phyloP scores from a whole-genome alignment of 37 sponge, comb jelly and placozoan species.

The Dysidea cf. avara region DNA sequence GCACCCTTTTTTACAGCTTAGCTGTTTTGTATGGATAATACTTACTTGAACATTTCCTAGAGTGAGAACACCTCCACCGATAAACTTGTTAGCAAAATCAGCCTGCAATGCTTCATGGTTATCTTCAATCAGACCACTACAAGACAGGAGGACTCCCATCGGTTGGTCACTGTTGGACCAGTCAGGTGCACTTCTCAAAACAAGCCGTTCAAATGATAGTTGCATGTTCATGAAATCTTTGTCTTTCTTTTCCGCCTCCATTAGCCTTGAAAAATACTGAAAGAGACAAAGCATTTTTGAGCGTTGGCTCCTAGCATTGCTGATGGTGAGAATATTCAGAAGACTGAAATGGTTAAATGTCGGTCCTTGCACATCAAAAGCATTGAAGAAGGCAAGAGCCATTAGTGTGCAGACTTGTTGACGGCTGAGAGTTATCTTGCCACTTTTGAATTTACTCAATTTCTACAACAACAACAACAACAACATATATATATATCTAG shows the following conservation, averaged over 20 bases:
- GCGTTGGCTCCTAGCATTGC: slow-evolving; percentile 30
- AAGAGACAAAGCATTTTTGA: slow-evolving; percentile 52
- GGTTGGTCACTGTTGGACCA: slow-evolving; percentile 38
- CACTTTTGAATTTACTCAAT: not conserved
- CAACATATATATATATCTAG: too few species aligned
- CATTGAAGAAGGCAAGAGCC: slow-evolving; percentile 57
- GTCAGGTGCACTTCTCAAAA: slow-evolving; percentile 10
- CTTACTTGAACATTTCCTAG: slow-evolving; percentile 78
- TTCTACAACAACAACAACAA: too few species aligned
- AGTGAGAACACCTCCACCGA: slow-evolving; percentile 80
- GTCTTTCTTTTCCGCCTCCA: slow-evolving; percentile 28
- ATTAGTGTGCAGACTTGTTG: slow-evolving; percentile 50
- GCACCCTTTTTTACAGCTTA: too few species aligned
- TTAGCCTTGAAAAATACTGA: slow-evolving; percentile 48
- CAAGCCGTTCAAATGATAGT: slow-evolving; percentile 32
- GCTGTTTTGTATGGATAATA: too few species aligned
- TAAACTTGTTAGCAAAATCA: slow-evolving; percentile 80
- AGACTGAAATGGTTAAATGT: slow-evolving; percentile 53
- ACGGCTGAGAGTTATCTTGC: slow-evolving; percentile 27
- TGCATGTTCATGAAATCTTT: slow-evolving; percentile 23
- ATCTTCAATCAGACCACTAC: slow-evolving; percentile 47
- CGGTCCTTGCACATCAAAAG: slow-evolving; percentile 11
- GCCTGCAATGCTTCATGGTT: slow-evolving; percentile 60
- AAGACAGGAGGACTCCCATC: slow-evolving; percentile 25
- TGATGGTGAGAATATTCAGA: slow-evolving; percentile 15